Percentiles rank a stretch among this genome's conserved stretches.
phyloP scores from a whole-genome alignment of 2,888 invertebrate species.

The Agrochola lychnidis region DNA sequence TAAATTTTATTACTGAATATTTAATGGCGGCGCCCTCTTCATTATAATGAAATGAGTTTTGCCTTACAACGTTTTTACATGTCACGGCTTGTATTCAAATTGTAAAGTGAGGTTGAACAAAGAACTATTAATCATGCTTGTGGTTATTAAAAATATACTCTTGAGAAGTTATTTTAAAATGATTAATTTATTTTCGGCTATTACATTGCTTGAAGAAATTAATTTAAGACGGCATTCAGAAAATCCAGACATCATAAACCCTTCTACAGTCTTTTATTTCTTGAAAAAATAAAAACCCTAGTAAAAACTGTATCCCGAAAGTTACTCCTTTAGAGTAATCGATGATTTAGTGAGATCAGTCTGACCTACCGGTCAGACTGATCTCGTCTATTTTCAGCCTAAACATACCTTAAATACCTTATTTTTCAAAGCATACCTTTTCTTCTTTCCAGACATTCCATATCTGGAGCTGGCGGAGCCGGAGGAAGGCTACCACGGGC shows the following conservation, averaged over 20 bases:
- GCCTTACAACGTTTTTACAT: conserved; percentile 38
- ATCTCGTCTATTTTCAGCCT: neutral
- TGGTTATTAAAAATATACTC: conserved; percentile 3
- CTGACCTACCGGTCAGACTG: too few species aligned
- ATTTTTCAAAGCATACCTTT: neutral
- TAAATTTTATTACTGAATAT: conserved; percentile 64
- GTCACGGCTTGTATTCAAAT: conserved; percentile 33
- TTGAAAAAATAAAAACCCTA: neutral
- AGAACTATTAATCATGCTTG: conserved; percentile 19
- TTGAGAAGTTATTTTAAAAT: neutral
- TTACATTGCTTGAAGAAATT: neutral
- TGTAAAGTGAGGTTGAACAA: conserved; percentile 16
- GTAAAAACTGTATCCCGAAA: too few species aligned
- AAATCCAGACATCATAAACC: neutral
- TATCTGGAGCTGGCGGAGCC: conserved; percentile 94
- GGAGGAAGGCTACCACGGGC: conserved; percentile 97
- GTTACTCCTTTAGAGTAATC: too few species aligned
- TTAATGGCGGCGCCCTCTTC: conserved; percentile 51
- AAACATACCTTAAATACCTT: neutral
- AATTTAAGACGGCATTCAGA: neutral
- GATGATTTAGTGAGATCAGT: too few species aligned
- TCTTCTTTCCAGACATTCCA: conserved; percentile 90
- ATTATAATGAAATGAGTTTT: conserved; percentile 58
- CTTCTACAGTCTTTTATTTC: neutral
- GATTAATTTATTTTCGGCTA: neutral